A percentile compares a stretch with the other conserved stretches of the same genome.
Conservation (phyloP, 1,140 invertebrate species). For the Ceratina calcarata region DNA sequence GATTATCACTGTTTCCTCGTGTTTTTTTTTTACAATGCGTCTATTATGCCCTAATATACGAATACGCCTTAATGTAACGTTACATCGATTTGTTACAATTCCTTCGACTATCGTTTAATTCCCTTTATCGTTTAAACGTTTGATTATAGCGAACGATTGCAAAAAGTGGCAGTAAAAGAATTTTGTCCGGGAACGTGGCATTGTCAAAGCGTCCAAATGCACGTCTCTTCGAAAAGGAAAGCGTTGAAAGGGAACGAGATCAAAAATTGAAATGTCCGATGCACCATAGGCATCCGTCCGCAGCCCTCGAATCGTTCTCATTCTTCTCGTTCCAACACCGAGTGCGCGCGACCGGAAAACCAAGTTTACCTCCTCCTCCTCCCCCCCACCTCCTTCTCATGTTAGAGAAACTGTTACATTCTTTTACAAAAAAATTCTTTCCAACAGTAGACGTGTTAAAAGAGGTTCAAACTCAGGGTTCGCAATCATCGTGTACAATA, state of each 20-base stretch:
- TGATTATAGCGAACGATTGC: conserved; percentile 55
- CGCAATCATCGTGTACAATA: conserved; percentile 5
- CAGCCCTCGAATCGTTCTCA: neutral
- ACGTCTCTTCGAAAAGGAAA: conserved; percentile 33
- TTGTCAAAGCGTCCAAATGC: conserved; percentile 42
- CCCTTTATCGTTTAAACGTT: conserved; percentile 50
- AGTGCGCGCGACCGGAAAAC: no score
- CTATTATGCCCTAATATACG: conserved; percentile 47
- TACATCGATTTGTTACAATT: conserved; percentile 27
- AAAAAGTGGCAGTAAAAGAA: conserved; percentile 62
- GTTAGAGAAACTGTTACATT: conserved; percentile 27
- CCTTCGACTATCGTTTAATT: conserved; percentile 49
- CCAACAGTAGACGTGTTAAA: neutral
- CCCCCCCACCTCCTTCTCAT: neutral
- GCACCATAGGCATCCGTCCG: no score
- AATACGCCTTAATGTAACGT: conserved; percentile 52
- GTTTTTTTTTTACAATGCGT: conserved; percentile 18
- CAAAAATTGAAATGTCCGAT: neutral
- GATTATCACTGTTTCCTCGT: conserved; percentile 34
- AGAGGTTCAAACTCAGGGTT: conserved; percentile 7
- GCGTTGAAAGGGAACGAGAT: neutral
- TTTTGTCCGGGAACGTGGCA: conserved; percentile 37
- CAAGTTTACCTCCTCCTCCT: neutral
- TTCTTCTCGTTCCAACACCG: neutral
- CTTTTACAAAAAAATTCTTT: conserved; percentile 8